These are phyloP conservation scores for Oceanodroma leucorhoa DNA, from an alignment of 2,797 vertebrate genomes.

Conservation along the genomic window DNA sequence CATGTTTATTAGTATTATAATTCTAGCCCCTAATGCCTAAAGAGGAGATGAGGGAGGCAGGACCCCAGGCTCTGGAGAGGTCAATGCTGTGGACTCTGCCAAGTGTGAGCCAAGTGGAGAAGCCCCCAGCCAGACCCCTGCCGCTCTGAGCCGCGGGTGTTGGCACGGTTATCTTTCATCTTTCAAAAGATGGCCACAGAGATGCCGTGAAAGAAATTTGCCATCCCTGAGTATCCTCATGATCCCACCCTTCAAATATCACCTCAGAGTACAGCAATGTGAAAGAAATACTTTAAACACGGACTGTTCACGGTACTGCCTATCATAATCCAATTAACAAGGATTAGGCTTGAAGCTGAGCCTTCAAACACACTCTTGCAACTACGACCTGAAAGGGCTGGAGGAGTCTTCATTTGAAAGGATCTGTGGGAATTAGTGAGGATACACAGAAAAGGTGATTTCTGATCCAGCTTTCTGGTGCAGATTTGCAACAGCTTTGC, in stretches of 20 bases:
- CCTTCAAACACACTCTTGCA: not conserved
- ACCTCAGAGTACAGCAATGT: not conserved
- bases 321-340: constrained; percentile 14
- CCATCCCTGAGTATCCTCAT: not conserved
- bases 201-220: not conserved
- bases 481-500: constrained; percentile 3
- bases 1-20: not conserved
- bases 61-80: not conserved
- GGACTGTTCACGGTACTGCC: not conserved
- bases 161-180: not conserved
- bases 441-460: constrained; percentile 42
- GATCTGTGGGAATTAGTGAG: constrained; percentile 33
- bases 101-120: not conserved
- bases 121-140: not conserved
- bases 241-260: not conserved
- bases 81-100: not conserved
- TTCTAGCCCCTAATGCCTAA: not conserved
- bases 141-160: rapidly evolving
- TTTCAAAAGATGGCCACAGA: not conserved
- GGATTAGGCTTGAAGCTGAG: constrained; percentile 1
- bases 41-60: not conserved
- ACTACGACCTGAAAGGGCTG: not conserved
- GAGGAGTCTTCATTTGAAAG: constrained; percentile 30
- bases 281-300: not conserved
- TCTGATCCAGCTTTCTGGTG: constrained; percentile 16